A percentile compares a stretch with the other conserved stretches of the same genome.
Evolutionary conservation across 1,140 invertebrate genomes (phyloP).

Genomic region (Pogonomyrmex barbatus): DNA sequence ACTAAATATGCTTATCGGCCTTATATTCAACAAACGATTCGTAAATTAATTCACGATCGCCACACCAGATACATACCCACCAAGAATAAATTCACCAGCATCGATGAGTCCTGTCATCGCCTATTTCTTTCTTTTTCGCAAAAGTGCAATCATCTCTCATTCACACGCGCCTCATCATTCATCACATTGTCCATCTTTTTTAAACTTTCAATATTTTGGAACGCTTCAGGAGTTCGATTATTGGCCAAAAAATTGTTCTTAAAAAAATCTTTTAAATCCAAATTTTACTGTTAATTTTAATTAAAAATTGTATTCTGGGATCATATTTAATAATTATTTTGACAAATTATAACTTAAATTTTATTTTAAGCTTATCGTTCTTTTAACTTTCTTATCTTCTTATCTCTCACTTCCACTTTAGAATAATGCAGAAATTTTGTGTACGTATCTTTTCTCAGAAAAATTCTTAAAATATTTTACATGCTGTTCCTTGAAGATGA

Average conservation of each 20-base stretch:
- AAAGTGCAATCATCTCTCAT: conserved; percentile 8
- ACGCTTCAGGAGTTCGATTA: neutral
- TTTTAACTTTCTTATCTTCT: neutral
- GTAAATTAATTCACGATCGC: neutral
- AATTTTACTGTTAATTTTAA: neutral
- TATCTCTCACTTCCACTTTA: neutral
- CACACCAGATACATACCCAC: conserved; percentile 30
- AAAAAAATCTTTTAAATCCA: neutral
- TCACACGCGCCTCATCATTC: neutral
- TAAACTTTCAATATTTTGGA: neutral
- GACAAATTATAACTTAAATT: conserved; percentile 6
- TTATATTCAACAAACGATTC: conserved; percentile 6
- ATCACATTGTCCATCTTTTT: neutral
- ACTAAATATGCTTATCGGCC: conserved; percentile 21
- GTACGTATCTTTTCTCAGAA: neutral
- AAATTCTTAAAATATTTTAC: conserved; percentile 21
- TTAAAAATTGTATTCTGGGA: neutral
- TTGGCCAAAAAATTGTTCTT: neutral
- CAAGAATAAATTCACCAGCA: conserved; percentile 20
- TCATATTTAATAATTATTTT: neutral
- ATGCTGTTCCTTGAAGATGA: neutral
- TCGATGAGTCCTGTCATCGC: neutral
- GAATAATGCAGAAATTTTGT: neutral
- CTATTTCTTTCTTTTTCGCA: neutral
- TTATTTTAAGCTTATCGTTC: neutral